Conservation (phyloP, 2,888 invertebrate genomes). For the Molanna angustata region DNA sequence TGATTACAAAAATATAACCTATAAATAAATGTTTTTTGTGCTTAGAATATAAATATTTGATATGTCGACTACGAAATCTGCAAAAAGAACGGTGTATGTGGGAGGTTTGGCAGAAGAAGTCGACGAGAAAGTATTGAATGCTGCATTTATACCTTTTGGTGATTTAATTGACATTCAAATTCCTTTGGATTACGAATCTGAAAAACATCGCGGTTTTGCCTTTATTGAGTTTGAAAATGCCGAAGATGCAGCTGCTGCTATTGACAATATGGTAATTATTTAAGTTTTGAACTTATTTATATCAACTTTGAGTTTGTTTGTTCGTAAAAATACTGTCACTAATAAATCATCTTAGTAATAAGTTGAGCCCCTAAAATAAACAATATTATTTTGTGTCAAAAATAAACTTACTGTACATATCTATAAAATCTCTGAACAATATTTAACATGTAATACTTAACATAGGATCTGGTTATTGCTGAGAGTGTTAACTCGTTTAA, state of each 20-base stretch:
- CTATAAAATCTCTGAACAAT: too few species aligned
- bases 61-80: slow-evolving; percentile 56
- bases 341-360: too few species aligned
- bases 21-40: neutral
- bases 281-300: too few species aligned
- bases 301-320: too few species aligned
- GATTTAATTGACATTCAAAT: slow-evolving; percentile 98
- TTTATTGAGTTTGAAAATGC: slow-evolving; percentile 97
- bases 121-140: slow-evolving; percentile 90
- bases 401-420: too few species aligned
- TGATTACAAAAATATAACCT: too few species aligned
- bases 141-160: slow-evolving; percentile 98
- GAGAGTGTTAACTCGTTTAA: too few species aligned
- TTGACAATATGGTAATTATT: slow-evolving; percentile 97
- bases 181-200: slow-evolving; percentile 95
- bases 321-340: too few species aligned
- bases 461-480: too few species aligned
- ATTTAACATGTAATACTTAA: too few species aligned
- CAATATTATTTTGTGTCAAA: too few species aligned
- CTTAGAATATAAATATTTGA: neutral
- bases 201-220: slow-evolving; percentile 97
- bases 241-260: slow-evolving; percentile 98
- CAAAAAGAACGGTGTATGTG: slow-evolving; percentile 80
- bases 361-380: too few species aligned
- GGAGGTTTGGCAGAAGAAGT: slow-evolving; percentile 93